Conservation (phyloP, 2,888 invertebrate genomes). For the Diplolepis rosae region DNA sequence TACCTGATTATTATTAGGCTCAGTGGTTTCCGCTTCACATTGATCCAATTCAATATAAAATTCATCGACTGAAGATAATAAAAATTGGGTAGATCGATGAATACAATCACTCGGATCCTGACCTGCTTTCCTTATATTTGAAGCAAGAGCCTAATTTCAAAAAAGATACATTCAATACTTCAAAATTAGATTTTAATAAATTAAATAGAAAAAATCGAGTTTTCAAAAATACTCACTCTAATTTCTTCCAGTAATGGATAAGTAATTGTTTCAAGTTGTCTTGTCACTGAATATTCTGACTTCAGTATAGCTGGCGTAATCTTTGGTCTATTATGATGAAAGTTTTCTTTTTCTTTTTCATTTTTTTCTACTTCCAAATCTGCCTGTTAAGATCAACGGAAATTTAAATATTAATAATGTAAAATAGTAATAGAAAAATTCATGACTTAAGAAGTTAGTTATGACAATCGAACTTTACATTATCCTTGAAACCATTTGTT, state of each 20-base stretch:
- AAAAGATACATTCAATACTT: not conserved
- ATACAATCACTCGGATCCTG: not conserved
- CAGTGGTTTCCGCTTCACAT: not conserved
- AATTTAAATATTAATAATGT: not conserved
- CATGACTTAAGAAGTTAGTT: too few relatives aligned
- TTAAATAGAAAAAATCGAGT: not conserved
- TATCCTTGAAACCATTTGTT: not conserved
- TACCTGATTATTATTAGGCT: too few relatives aligned
- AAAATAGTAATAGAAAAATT: not conserved
- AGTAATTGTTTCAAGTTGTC: not conserved
- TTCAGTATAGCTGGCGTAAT: not conserved
- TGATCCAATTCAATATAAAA: not conserved
- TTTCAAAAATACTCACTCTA: not conserved
- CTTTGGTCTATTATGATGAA: not conserved
- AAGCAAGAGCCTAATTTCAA: not conserved
- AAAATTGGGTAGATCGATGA: not conserved
- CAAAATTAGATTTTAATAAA: not conserved
- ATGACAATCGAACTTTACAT: too few relatives aligned
- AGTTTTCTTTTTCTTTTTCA: not conserved
- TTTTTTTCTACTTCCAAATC: not conserved
- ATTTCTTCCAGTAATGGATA: not conserved
- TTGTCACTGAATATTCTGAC: not conserved
- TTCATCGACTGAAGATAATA: conserved; percentile 7
- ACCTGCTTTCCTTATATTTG: not conserved
- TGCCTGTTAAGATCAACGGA: not conserved